Evolutionary conservation across 2,113 vertebrate species (phyloP).

Genomic region (Ciconia maguari): DNA sequence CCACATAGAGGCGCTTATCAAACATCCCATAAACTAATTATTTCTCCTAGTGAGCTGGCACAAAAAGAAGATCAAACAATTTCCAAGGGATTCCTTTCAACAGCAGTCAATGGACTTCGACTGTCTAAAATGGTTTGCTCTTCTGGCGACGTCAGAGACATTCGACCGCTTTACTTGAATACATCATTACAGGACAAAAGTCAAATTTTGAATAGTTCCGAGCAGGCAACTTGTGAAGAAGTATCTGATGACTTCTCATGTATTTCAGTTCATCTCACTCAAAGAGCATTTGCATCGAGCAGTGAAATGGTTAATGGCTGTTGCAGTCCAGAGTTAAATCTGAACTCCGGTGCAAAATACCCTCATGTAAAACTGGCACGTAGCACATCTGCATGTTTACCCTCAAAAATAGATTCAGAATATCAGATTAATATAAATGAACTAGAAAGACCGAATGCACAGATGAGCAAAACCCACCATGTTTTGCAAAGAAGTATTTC

Average conservation of each 20-base stretch:
- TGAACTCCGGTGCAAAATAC: constrained; percentile 35
- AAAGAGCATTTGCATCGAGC: constrained; percentile 61
- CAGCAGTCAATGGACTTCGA: constrained; percentile 80
- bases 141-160: constrained; percentile 75
- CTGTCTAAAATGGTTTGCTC: constrained; percentile 76
- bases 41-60: constrained; percentile 72
- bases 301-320: constrained; percentile 63
- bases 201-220: constrained; percentile 7
- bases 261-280: constrained; percentile 80
- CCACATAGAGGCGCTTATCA: constrained; percentile 74
- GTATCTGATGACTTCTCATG: constrained; percentile 73
- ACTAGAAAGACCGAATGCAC: constrained; percentile 61
- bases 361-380: constrained; percentile 72
- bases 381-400: constrained; percentile 74
- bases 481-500: constrained; percentile 91
- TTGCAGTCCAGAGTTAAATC: constrained; percentile 62
- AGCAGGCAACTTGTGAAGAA: constrained; percentile 62
- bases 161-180: constrained; percentile 79
- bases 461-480: constrained; percentile 66
- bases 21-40: constrained; percentile 76
- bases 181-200: constrained; percentile 72
- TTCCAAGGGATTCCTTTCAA: constrained; percentile 79
- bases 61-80: constrained; percentile 66
- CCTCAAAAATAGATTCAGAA: constrained; percentile 70
- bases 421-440: constrained; percentile 48